Evolutionary conservation across 2,113 vertebrate species (phyloP), one percentile per base, ranked within the genome.

Genomic region (Hydrolagus affinis): DNA sequence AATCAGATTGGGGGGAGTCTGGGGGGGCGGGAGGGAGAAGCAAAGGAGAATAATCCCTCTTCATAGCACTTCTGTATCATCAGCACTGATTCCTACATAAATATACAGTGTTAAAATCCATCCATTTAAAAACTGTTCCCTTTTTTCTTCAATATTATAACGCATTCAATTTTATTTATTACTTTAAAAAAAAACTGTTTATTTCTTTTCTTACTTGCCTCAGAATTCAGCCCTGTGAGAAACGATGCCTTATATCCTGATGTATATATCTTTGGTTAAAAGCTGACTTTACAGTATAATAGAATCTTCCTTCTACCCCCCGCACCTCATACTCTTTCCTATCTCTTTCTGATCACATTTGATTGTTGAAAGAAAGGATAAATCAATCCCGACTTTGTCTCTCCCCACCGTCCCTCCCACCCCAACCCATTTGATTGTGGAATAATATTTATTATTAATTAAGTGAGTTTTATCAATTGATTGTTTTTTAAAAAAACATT

Each of bases 61-160:
- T 25, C 6, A 44, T 32, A 83, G 21, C 10, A 28, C 28, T 83
- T 83, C 60, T 68, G 23, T 66, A 25, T 64, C 62, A 64, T 64
- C 32, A 23, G 19, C 62, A 80, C 76, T n/a, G 66, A 28, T 32
- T 21, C 19, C 73, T 11, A 56, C 44, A 44, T 75, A 75, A 75
- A 56, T 56, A 57, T 75, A 75, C 32, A 21, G 32, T 56, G 32
- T 21, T 75, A n/a, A 44, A 75, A 11, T 56, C 73, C 32, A 44
- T 17, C 78, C 78, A 32, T 66, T 83, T 30, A 78, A 83, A 83
- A 83, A 83, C 78, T 83, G 78, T 83, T 83, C 78, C 78, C 78
- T 68, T 83, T n/a, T 44, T 44, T 66, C 60, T 32, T 28, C 60
- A 83, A 83, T 83, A 83, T 68, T 83, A 60, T 64, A 68, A 66